phyloP scores from a whole-genome alignment of 1,140 invertebrate species.

The Danaus plexippus region DNA sequence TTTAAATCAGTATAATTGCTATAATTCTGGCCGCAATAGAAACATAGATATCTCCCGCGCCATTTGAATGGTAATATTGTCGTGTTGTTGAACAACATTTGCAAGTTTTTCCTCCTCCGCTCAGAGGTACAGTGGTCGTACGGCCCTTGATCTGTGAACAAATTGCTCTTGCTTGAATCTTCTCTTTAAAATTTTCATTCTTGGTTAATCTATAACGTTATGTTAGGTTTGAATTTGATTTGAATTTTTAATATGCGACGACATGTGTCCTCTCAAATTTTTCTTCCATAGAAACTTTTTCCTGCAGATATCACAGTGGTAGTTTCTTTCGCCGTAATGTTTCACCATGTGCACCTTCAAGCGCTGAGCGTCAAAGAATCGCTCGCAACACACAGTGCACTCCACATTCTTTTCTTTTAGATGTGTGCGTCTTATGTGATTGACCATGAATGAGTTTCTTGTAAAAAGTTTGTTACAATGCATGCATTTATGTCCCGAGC shows the following conservation, averaged over 20 bases:
- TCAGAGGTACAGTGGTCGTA: constrained; percentile 43
- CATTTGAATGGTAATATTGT: constrained; percentile 61
- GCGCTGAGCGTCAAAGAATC: constrained; percentile 51
- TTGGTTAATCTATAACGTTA: neutral
- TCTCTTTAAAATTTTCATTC: constrained; percentile 18
- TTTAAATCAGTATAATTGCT: constrained; percentile 40
- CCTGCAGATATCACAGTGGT: constrained; percentile 72
- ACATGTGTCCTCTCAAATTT: constrained; percentile 47
- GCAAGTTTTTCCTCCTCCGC: constrained; percentile 48
- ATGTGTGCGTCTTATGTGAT: constrained; percentile 54
- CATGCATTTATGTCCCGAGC: constrained; percentile 45
- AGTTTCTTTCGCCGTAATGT: constrained; percentile 76
- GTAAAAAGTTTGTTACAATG: constrained; percentile 56
- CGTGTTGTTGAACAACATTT: constrained; percentile 58
- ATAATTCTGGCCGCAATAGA: constrained; percentile 49
- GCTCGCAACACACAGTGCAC: constrained; percentile 47
- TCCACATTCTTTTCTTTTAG: constrained; percentile 56
- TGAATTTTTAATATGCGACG: constrained; percentile 15
- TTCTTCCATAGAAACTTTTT: constrained; percentile 73
- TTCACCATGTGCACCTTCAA: constrained; percentile 74
- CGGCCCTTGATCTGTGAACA: constrained; percentile 56
- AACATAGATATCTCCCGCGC: constrained; percentile 48
- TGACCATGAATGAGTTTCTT: constrained; percentile 51
- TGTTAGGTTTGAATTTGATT: constrained; percentile 7
- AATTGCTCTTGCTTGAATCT: constrained; percentile 45